Percentiles rank a stretch among this genome's conserved stretches.
These are phyloP conservation scores for Salvator merianae DNA, from an alignment of 2,113 vertebrate species.

Conservation along the genomic window DNA sequence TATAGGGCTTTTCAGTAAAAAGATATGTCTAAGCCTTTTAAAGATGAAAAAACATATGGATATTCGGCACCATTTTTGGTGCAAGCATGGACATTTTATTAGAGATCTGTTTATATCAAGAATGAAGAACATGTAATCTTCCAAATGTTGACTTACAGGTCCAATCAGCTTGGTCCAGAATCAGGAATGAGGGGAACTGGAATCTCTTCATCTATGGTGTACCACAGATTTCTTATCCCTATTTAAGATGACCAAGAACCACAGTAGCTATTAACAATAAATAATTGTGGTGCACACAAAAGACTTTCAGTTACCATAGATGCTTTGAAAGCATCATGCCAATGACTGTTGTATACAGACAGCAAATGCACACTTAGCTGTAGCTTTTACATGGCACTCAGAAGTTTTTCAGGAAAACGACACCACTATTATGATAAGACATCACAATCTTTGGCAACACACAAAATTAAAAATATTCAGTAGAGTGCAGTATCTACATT, in stretches of 20 bases:
- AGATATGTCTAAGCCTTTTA: slow-evolving; percentile 13
- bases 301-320: neutral
- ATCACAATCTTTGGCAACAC: too few relatives aligned
- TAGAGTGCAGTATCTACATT: too few relatives aligned
- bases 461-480: too few relatives aligned
- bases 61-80: neutral
- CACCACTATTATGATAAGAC: neutral
- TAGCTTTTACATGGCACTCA: neutral
- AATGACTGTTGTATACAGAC: neutral
- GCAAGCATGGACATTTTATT: neutral
- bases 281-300: too few relatives aligned
- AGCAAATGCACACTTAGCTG: neutral
- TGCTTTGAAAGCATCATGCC: neutral
- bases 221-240: too few relatives aligned
- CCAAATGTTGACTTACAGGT: too few relatives aligned
- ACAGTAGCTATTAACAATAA: neutral
- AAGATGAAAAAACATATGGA: fast-evolving
- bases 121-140: neutral
- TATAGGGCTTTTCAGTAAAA: too few relatives aligned
- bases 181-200: too few relatives aligned
- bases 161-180: too few relatives aligned
- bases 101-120: neutral
- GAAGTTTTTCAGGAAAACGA: neutral
- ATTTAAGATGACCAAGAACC: neutral
- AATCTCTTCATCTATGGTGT: too few relatives aligned